Conservation (phyloP, 2,797 vertebrate species). For the Falco novaeseelandiae region DNA sequence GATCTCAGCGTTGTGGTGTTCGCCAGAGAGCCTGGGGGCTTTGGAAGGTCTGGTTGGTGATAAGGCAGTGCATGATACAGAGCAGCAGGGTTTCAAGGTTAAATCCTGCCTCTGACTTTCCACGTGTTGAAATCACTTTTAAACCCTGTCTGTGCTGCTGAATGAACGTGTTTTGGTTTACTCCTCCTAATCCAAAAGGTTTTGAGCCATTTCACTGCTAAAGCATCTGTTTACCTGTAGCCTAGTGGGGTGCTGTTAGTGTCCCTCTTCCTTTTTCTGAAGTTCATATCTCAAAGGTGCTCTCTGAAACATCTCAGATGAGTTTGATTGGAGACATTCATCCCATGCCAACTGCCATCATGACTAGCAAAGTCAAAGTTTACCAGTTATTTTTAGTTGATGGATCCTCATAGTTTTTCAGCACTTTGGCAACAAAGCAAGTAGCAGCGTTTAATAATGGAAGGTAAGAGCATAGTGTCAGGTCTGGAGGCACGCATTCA, state of each 20-base stretch:
- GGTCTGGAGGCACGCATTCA: neutral
- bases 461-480: neutral
- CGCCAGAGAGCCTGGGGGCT: neutral
- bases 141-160: neutral
- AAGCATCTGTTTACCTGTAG: neutral
- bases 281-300: neutral
- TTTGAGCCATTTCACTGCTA: neutral
- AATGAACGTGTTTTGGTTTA: neutral
- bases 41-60: neutral
- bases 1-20: neutral
- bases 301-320: neutral
- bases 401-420: neutral
- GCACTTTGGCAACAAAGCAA: neutral
- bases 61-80: neutral
- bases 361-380: neutral
- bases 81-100: neutral
- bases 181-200: neutral
- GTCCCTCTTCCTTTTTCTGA: neutral
- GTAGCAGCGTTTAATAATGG: neutral
- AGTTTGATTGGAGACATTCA: neutral
- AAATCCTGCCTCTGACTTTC: neutral
- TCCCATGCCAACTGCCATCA: neutral
- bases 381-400: neutral
- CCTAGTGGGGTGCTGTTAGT: neutral
- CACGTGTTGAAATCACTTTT: neutral